Evolutionary conservation across 2,888 invertebrate genomes (phyloP).

Genomic region (Clitarchus hookeri): DNA sequence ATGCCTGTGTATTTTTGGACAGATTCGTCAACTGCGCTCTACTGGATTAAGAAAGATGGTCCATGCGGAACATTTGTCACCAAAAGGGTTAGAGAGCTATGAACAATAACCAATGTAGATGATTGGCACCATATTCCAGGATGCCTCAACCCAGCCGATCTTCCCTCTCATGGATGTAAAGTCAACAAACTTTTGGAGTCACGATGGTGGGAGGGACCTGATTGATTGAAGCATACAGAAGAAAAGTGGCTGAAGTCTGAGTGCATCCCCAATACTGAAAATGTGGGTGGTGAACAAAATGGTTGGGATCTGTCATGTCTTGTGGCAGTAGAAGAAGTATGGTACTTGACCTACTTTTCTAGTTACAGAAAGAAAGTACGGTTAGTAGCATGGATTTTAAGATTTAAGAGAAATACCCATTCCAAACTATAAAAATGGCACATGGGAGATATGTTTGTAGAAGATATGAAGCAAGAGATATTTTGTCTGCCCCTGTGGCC

Average conservation of each 20-base stretch:
- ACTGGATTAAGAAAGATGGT: constrained; percentile 40
- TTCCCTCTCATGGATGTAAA: constrained; percentile 42
- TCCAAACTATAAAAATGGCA: not conserved
- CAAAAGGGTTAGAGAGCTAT: constrained; percentile 40
- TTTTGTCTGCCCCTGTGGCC: too few relatives aligned
- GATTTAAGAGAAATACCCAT: not conserved
- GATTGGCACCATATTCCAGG: constrained; percentile 44
- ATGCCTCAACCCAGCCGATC: constrained; percentile 42
- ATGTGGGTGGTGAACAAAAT: not conserved
- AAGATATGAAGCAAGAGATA: too few relatives aligned
- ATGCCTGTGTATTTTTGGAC: constrained; percentile 34
- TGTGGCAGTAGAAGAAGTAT: not conserved
- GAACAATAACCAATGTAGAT: not conserved
- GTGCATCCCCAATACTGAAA: not conserved
- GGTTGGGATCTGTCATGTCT: not conserved
- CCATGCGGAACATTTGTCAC: constrained; percentile 43
- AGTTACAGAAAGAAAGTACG: not conserved
- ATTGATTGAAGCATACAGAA: not conserved
- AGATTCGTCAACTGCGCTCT: constrained; percentile 41
- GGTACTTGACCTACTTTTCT: not conserved
- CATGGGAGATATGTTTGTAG: too few relatives aligned
- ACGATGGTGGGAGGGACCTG: constrained; percentile 43
- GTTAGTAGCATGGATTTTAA: not conserved
- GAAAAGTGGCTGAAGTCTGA: not conserved
- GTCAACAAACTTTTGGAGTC: constrained; percentile 25